These are phyloP conservation scores for Matsumurasca onukii DNA, from an alignment of 1,140 invertebrate species.

Conservation along the genomic window DNA sequence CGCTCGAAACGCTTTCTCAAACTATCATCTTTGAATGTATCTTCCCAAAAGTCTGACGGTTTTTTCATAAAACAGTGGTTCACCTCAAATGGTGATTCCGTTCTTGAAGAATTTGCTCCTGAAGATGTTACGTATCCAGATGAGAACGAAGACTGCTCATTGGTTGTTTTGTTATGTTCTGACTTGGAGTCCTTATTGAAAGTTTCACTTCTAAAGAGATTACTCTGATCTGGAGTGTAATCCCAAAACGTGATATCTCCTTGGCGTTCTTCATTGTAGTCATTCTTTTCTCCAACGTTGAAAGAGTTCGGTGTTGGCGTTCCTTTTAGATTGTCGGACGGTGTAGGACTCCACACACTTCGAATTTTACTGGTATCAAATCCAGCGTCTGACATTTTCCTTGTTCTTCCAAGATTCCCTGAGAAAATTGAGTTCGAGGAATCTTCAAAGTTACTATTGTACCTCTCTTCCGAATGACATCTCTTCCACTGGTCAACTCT, in stretches of 20 bases:
- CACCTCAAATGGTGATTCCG: constrained; percentile 1
- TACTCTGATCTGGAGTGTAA: background rate
- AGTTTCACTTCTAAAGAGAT: too few species aligned
- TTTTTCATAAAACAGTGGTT: background rate
- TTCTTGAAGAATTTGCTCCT: background rate
- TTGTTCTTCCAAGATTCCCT: background rate
- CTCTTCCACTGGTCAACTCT: background rate
- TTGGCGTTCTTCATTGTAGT: background rate
- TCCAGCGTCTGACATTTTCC: background rate
- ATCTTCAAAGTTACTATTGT: background rate
- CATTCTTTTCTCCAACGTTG: background rate
- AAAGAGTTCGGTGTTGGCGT: constrained; percentile 1
- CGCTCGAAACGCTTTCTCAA: background rate
- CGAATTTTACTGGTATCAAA: background rate
- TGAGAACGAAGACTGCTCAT: background rate
- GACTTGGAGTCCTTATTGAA: background rate
- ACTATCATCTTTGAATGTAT: background rate
- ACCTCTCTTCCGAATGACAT: constrained; percentile 18
- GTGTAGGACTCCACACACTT: constrained; percentile 10
- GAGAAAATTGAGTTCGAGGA: background rate
- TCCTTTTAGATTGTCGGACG: background rate
- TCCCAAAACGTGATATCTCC: constrained; percentile 16
- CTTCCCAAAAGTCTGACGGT: constrained; percentile 22
- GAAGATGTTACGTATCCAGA: constrained; percentile 1
- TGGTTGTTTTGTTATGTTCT: too few species aligned